Conservation (phyloP, 2,888 invertebrate species). For the Tenodera sinensis region DNA sequence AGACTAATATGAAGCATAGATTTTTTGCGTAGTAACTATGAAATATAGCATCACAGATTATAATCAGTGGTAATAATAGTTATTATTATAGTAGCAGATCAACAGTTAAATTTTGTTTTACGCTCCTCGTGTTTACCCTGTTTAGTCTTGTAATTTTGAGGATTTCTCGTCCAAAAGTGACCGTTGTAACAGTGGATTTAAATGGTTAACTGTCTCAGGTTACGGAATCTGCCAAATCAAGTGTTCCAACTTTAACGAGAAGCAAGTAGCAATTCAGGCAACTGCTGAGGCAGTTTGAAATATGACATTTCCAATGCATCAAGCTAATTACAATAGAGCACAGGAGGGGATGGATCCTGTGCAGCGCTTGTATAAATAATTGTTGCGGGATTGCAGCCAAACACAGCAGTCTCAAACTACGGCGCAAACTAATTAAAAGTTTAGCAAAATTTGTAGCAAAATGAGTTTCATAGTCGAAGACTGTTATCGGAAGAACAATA, state of each 20-base stretch:
- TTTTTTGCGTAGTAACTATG: too few species aligned
- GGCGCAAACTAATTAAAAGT: background rate
- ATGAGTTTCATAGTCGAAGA: background rate
- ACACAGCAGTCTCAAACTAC: background rate
- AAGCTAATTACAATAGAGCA: background rate
- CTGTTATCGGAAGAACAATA: background rate
- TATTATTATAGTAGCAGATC: too few species aligned
- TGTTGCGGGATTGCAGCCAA: background rate
- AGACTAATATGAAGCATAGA: too few species aligned
- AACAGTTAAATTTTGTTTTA: too few species aligned
- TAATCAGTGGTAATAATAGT: too few species aligned
- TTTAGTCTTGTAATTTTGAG: too few species aligned
- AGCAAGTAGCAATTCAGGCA: background rate
- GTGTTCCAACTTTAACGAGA: background rate
- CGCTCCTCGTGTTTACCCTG: too few species aligned
- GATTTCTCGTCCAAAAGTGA: too few species aligned
- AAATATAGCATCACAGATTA: too few species aligned
- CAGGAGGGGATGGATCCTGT: background rate
- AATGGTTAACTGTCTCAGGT: background rate
- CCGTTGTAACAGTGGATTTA: too few species aligned
- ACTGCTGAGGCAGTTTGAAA: background rate
- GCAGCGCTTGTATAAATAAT: background rate
- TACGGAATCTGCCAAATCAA: background rate
- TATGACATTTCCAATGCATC: background rate
- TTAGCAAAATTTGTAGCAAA: background rate